Evolutionary conservation across 1,140 invertebrate genomes (phyloP).

Genomic region (Eulimnadia texana): DNA sequence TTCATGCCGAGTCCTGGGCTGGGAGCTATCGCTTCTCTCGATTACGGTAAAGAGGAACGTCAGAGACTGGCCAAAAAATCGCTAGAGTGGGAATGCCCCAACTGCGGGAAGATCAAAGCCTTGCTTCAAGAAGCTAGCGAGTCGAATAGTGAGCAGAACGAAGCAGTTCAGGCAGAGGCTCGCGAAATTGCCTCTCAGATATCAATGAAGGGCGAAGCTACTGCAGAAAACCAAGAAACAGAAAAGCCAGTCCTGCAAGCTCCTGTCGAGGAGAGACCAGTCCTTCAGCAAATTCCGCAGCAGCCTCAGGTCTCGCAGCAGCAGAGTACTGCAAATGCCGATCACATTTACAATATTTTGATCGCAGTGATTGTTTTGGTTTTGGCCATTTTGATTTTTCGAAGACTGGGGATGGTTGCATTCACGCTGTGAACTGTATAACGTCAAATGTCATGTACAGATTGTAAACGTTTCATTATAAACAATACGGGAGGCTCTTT

Average conservation of each 20-base stretch:
- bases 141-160: conserved; percentile 2
- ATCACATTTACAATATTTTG: conserved; percentile 1
- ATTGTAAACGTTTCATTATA: background rate
- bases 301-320: background rate
- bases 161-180: conserved; percentile 10
- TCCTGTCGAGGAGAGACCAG: background rate
- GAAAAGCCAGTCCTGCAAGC: background rate
- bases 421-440: background rate
- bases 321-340: background rate
- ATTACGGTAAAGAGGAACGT: conserved; percentile 71
- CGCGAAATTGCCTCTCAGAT: conserved; percentile 12
- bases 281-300: background rate
- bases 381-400: background rate
- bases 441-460: background rate
- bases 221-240: background rate
- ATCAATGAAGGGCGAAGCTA: conserved; percentile 15
- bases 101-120: conserved; percentile 9
- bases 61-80: conserved; percentile 57
- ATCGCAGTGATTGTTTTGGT: conserved; percentile 3
- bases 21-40: conserved; percentile 78
- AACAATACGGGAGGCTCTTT: too few relatives aligned
- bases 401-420: background rate
- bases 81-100: conserved; percentile 5
- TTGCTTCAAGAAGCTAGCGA: conserved; percentile 9
- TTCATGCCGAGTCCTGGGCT: conserved; percentile 84